These are phyloP conservation scores for Hydroisotoma schaefferi DNA, from an alignment of 2,888 invertebrate species.

Conservation along the genomic window DNA sequence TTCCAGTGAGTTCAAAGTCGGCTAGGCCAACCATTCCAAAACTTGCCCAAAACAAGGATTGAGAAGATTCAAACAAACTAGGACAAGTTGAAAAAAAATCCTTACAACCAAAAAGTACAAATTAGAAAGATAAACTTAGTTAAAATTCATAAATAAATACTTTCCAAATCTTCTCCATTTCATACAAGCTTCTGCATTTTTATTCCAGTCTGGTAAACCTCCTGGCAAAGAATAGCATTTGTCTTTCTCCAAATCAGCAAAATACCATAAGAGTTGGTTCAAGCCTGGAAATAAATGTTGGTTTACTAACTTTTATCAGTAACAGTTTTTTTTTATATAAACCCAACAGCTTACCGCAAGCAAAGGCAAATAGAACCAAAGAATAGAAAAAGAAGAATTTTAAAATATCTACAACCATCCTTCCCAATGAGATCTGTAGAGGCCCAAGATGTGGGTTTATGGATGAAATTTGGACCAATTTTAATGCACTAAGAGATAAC, in stretches of 20 bases:
- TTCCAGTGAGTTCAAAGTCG: constrained; percentile 81
- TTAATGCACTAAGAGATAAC: constrained; percentile 69
- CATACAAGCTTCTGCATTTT: constrained; percentile 71
- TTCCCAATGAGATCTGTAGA: constrained; percentile 82
- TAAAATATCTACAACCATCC: constrained; percentile 85
- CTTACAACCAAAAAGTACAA: not conserved
- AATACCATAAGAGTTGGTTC: constrained; percentile 57
- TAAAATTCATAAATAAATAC: constrained; percentile 54
- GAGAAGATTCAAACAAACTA: constrained; percentile 90
- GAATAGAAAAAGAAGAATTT: constrained; percentile 89
- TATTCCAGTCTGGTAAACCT: constrained; percentile 72
- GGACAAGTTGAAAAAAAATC: constrained; percentile 37
- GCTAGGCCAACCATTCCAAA: constrained; percentile 87
- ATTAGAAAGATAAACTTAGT: not conserved
- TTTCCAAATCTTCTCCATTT: constrained; percentile 83
- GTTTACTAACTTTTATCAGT: not conserved
- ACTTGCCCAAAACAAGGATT: constrained; percentile 93
- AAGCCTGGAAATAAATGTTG: constrained; percentile 52
- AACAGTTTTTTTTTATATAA: not conserved
- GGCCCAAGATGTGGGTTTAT: constrained; percentile 91
- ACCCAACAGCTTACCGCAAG: constrained; percentile 67
- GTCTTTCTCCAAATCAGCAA: constrained; percentile 62
- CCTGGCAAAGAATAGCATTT: constrained; percentile 75
- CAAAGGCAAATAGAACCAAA: constrained; percentile 82
- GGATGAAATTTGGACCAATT: constrained; percentile 86